These are phyloP conservation scores for Prosopocoilus inquinatus DNA, from an alignment of 2,888 invertebrate species.

Conservation along the genomic window DNA sequence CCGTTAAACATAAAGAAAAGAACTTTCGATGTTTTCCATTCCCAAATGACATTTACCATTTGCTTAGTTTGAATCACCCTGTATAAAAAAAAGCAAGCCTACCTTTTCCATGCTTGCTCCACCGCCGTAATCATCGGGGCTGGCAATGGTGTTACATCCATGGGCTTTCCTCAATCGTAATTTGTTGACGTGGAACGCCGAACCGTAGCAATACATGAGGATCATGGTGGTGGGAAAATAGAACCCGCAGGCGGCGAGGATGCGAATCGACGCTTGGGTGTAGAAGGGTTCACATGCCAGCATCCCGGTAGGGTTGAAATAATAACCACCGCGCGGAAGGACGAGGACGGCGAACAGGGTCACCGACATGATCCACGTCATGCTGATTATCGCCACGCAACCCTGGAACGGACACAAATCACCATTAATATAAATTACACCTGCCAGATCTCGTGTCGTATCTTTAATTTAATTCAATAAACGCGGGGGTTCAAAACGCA, in stretches of 20 bases:
- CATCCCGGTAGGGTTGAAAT: slow-evolving; percentile 82
- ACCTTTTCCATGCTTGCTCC: slow-evolving; percentile 57
- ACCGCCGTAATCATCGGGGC: slow-evolving; percentile 51
- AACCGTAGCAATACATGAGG: slow-evolving; percentile 88
- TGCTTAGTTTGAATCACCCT: too few relatives aligned
- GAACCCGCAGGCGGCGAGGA: slow-evolving; percentile 81
- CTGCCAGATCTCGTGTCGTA: too few relatives aligned
- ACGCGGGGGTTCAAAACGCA: too few relatives aligned
- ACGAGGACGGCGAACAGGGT: slow-evolving; percentile 81
- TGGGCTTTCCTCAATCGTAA: slow-evolving; percentile 62
- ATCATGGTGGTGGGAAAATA: slow-evolving; percentile 91
- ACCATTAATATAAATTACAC: neutral
- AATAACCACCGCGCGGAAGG: slow-evolving; percentile 81
- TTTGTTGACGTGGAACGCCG: slow-evolving; percentile 85
- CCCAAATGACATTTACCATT: too few relatives aligned
- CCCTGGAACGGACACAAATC: slow-evolving; percentile 60
- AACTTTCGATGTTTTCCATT: too few relatives aligned
- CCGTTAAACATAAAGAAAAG: too few relatives aligned
- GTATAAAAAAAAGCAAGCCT: slow-evolving; percentile 27
- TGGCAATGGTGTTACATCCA: slow-evolving; percentile 45
- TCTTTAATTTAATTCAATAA: too few relatives aligned
- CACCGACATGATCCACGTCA: slow-evolving; percentile 83
- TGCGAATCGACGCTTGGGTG: slow-evolving; percentile 68
- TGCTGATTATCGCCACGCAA: slow-evolving; percentile 79
- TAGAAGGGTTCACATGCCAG: slow-evolving; percentile 88